phyloP scores from a whole-genome alignment of 2,888 invertebrate genomes.

The Mythimna vitellina region DNA sequence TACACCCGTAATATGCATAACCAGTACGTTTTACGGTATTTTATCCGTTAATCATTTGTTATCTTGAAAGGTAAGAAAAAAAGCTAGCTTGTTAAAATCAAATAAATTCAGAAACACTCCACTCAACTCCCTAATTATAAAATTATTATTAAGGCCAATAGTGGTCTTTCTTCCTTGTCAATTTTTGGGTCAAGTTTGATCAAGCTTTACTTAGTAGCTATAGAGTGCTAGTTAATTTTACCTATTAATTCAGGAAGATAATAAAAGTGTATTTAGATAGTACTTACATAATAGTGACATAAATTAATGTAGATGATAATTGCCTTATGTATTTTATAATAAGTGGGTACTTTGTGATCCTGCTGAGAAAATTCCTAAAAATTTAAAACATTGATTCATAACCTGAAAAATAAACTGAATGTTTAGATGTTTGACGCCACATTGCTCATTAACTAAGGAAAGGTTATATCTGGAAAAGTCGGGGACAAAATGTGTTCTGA shows the following conservation, averaged over 20 bases:
- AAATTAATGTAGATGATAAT: conserved; percentile 59
- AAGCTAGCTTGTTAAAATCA: conserved; percentile 6
- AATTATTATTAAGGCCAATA: conserved; percentile 35
- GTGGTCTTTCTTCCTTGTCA: conserved; percentile 52
- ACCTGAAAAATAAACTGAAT: conserved; percentile 14
- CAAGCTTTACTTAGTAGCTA: conserved; percentile 59
- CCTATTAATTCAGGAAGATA: conserved; percentile 35
- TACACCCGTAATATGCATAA: conserved; percentile 9
- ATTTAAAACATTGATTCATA: conserved; percentile 5
- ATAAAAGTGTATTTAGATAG: conserved; percentile 40
- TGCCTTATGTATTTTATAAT: conserved; percentile 62
- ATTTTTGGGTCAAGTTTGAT: conserved; percentile 53
- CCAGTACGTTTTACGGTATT: conserved; percentile 21
- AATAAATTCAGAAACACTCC: conserved; percentile 17
- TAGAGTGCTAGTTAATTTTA: conserved; percentile 46
- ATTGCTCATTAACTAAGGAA: too few species aligned
- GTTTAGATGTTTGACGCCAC: background rate
- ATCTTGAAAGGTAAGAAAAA: conserved; percentile 3
- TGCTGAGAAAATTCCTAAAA: conserved; percentile 19
- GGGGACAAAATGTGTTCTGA: background rate
- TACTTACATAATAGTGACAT: conserved; percentile 40
- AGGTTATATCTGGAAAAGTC: background rate
- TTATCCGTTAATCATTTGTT: conserved; percentile 18
- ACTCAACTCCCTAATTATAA: conserved; percentile 13
- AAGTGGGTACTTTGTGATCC: conserved; percentile 44